Evolutionary conservation across 1,140 invertebrate species (phyloP), one percentile per base, ranked within the genome.

Genomic region (Druon quercuslanigerum): DNA sequence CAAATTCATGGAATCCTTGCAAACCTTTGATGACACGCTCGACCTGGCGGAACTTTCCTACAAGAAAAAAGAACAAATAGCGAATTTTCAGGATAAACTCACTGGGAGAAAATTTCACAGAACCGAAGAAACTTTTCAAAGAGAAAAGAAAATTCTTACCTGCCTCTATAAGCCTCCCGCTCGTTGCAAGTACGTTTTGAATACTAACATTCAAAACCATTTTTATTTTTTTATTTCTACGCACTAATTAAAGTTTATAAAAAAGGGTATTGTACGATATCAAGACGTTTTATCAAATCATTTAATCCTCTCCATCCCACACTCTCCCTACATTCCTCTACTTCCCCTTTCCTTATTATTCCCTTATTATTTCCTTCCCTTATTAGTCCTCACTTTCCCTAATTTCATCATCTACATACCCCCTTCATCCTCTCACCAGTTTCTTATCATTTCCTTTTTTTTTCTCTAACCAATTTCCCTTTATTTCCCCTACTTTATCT

Each of bases 1-100:
- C 50, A 79, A 75, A 71, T 86, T 84, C 66, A 79, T 79, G 19
- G 19, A 20, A 12, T 72, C 71, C 74, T 72, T 77, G 33, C 83
- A 80, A 81, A 51, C 71, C 50, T 73, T 73, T 51, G 77, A 74
- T 56, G 74, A 77, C 51, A 76, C 76, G 72, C 51, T 78, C 78
- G 75, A 83, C 56, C 73, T 73, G 56, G 72, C 57, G 71, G 70
- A 73, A 75, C 73, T 54, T 52, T 13, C 70, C 20, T 46, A n/a
- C 56, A 50, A 50, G 50, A 70, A 74, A 16, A 46, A 46, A 75
- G 81, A 74, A 78, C 0, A 46, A 46, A 11, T 46, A 9, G 6
- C 7, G 4, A 3, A 33, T 33, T 70, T 60, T 19, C 57, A 51
- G 11, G 74, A 73, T 25, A 73, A 46, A 20, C 19, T 72, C 13